Evolutionary conservation across 37 sponge, comb jelly and placozoan species (phyloP), one percentile per base, ranked within the genome.

Genomic region (Corticium candelabrum): DNA sequence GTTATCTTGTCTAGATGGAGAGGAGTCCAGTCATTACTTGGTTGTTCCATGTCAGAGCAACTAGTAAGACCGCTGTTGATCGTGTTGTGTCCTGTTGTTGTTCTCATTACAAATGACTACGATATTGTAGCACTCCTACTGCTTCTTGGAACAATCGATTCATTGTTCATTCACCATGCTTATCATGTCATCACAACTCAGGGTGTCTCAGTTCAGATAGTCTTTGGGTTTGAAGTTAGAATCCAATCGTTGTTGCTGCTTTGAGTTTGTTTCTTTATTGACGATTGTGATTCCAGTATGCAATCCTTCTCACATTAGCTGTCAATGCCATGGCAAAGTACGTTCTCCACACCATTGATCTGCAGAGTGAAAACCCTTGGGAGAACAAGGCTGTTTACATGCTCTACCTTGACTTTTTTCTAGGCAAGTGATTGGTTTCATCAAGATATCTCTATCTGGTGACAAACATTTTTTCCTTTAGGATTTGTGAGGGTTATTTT

Each of bases 341-440:
- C 80, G 62, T 98, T 37, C 85, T 98, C 1, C 92, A 98, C 82
- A 76, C 86, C 35, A 92, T 98, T 34, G 95, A 98, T 84, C 79
- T 91, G 30, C 85, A 83, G 74, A 88, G 87, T 75, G 95, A 94
- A 67, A 86, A 91, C 76, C 95, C 96, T 0, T 98, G 99, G 99
- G 95, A 94, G 68, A 94, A 94, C 85, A 98, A 98, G 78, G 81
- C 95, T 30, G 86, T 94, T 40, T 98, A 94, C 80, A 87, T 94
- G 35, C 74, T 91, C 21, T 88, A 88, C 75, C 77, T 88, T 0
- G 95, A 98, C 38, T 73, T 86, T 33, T 50, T 80, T 11, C 78
- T 70, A 70, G 73, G 73, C 31, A 70, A 70, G 73, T 70, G 73
- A 70, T 4, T 29, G 73, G 4, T 7, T 70, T 4, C 31, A 43